Evolutionary conservation across 1,140 invertebrate genomes (phyloP), one percentile per base, ranked within the genome.

Genomic region (Trichonephila clavata): DNA sequence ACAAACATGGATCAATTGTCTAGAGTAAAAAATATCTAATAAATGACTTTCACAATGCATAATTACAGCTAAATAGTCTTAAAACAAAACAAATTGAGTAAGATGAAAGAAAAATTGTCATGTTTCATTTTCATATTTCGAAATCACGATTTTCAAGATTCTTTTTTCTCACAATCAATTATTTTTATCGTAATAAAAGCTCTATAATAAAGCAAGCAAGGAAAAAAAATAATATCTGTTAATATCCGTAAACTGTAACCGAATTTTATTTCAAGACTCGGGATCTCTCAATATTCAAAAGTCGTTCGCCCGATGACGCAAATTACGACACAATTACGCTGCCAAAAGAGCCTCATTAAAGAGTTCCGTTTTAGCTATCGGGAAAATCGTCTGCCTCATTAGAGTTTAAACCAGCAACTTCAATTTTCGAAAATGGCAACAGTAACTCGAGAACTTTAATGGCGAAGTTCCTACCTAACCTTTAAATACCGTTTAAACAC

Each of bases 331-430:
- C 81, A 83, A 83, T 83, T 83, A 83, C 81, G 14, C 20, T 10
- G 21, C n/a, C 57, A 57, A 83, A 83, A 59, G 50, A 83, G 81
- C 50, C 81, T 83, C 81, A n/a, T 83, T 83, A 83, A 57, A 27
- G 2, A 59, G 50, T 77, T 77, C 71, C 71, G 71, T 77, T 77
- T 32, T 39, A 50, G 81, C 21, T 83, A 83, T 83, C 80, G 43
- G n/a, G 43, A 57, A 83, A 83, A 59, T 59, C 43, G 81, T 57
- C 81, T 59, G 81, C 50, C 81, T 83, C 81, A 83, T 83, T 83
- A 83, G 50, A 83, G 43, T 4, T 57, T 83, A 59, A 83, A 59
- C 50, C n/a, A 24, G 81, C 24, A 57, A 59, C 81, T 83, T 59
- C 43, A 21, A 57, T 83, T 83, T 59, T 59, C n/a, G 50, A 83